These are phyloP conservation scores for Cladopsammia gracilis DNA, from an alignment of 64 coral and sea anemone species.

Conservation along the genomic window DNA sequence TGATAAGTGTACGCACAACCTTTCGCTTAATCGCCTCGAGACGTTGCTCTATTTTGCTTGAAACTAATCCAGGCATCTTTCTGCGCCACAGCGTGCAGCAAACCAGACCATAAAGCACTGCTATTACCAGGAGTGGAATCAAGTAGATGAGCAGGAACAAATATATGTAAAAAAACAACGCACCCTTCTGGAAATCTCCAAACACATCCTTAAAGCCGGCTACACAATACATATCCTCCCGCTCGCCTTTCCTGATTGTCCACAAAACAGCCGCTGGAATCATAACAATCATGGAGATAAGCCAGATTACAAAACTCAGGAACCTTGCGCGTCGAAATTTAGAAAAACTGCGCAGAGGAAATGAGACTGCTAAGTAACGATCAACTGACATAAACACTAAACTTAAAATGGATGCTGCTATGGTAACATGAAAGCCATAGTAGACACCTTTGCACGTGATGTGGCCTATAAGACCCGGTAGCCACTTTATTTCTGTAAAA, in stretches of 20 bases:
- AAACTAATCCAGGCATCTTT: background rate
- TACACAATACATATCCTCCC: background rate
- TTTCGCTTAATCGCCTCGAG: background rate
- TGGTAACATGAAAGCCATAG: background rate
- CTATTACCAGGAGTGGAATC: background rate
- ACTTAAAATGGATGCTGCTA: conserved; percentile 6
- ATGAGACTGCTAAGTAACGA: background rate
- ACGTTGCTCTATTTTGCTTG: background rate
- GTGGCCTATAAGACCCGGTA: background rate
- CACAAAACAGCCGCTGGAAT: background rate
- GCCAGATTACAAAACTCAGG: background rate
- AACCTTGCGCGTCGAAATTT: conserved; percentile 1
- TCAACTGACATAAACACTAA: conserved; percentile 3
- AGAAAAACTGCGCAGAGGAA: background rate
- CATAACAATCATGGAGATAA: background rate
- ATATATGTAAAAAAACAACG: background rate
- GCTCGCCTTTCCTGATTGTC: background rate
- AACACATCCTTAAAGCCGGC: background rate
- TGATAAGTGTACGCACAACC: conserved; percentile 4
- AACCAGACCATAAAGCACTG: background rate
- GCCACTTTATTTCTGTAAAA: background rate
- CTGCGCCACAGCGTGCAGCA: background rate
- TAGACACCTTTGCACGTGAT: background rate
- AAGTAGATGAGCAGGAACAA: background rate
- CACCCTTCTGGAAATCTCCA: background rate